Evolutionary conservation across 1,140 invertebrate genomes (phyloP), one percentile per base, ranked within the genome.

Genomic region (Platyscapa corneri): DNA sequence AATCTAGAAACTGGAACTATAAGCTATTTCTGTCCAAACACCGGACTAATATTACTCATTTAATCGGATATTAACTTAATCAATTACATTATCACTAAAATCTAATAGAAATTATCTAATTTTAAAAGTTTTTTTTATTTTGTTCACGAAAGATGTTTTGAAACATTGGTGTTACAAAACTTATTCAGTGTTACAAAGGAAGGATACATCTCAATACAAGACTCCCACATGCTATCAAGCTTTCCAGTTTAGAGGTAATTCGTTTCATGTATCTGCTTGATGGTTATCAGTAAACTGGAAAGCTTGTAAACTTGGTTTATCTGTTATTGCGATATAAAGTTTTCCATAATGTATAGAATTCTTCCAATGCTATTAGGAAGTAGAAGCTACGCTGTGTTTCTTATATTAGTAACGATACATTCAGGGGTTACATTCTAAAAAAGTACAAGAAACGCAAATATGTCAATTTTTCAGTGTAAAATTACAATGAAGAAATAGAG

Each of bases 391-490:
- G 30, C 23, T 34, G 46, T 81, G 67, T 86, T 83, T n/a, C 85
- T 86, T 86, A 86, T 56, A 83, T 76, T 86, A 83, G n/a, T 74
- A 53, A 86, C 72, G 60, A 82, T 83, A 86, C 81, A 86, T 79
- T 83, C 65, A 82, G 32, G 85, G 80, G 56, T 83, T 83, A 83
- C 64, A 86, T 86, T 83, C 85, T 86, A 86, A 83, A 86, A 86
- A 86, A 86, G 85, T 86, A 86, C 85, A 86, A 86, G 85, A 86
- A 86, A 86, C 85, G 80, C 37, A 86, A 86, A 86, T 82, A 83
- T 67, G 81, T 86, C 49, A 79, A 86, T 37, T 82, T 86, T 82
- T 83, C 49, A 30, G 85, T 86, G 85, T 79, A 86, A 86, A 86
- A 85, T 83, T 86, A 81, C 84, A 82, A 85, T 80, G 77, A 85